Base-by-base conservation (phyloP, 1,140 invertebrate species). In the Drosophila dunni region DNA sequence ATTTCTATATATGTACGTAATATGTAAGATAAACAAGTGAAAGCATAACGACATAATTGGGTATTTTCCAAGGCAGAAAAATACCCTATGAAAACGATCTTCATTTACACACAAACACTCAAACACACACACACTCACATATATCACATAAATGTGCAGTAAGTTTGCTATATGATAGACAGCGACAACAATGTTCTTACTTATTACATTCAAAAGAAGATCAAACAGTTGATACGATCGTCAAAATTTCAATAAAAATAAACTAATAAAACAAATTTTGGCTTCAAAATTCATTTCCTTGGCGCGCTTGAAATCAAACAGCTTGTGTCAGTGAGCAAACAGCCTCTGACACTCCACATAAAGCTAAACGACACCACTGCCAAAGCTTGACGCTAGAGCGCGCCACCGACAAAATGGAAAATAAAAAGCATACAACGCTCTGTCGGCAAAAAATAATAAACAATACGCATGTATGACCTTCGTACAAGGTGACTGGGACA, bases 401-500 rank as follows among this genome's bases (percentile, higher is more conserved):
- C 64, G 2, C 3, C 50, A 20, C 56, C 4, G 36, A 36, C 45
- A 46, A 50, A 44, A 54, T 58, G 60, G 58, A 51, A 69, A 53
- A 75, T 44, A 70, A 69, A 71, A 75, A 66, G 61, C 72, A 69
- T 69, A 70, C 36, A 56, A 54, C 60, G 20, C 60, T 50, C 74
- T 61, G 40, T 56, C 63, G 73, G 54, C 40, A 75, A 70, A 69
- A 75, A 75, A 76, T 65, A 71, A 61, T 72, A 81, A 81, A 85
- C 81, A 83, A 84, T 91, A 91, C 90, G 90, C 90, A 91, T 85
- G 80, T 90, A 93, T 94, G 93, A 94, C 94, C 94, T 94, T 94
- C 93, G 92, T 92, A 71, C 91, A 94, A 94, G 94, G 94, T 94
- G 94, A 94, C 94, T 93, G 93, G 93, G 84, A 74, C 82, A 86